Evolutionary conservation across 2,888 invertebrate genomes (phyloP).

Genomic region (Dysmachus trigonus): DNA sequence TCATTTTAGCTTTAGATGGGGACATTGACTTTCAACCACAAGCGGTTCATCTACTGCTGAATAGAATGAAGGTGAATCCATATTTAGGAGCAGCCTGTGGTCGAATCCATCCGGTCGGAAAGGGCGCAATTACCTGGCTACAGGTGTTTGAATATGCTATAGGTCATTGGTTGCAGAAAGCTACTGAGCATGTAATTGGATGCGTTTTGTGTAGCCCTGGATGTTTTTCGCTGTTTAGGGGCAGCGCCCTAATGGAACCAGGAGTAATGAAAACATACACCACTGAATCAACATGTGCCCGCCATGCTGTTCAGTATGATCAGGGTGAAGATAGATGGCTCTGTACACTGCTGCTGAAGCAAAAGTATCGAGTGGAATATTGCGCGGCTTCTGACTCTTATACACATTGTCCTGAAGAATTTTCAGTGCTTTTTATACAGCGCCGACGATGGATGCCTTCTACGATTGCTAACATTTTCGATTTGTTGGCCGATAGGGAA

Average conservation of each 20-base stretch:
- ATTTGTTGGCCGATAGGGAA: conserved; percentile 81
- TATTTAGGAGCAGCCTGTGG: conserved; percentile 88
- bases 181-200: conserved; percentile 89
- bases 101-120: conserved; percentile 87
- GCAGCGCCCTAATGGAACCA: conserved; percentile 88
- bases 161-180: conserved; percentile 93
- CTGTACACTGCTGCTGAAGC: conserved; percentile 89
- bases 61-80: conserved; percentile 86
- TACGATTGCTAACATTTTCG: conserved; percentile 93
- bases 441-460: conserved; percentile 96
- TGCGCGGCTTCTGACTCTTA: conserved; percentile 95
- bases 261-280: conserved; percentile 91
- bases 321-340: conserved; percentile 98
- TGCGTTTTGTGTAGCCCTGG: conserved; percentile 92
- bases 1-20: conserved; percentile 83
- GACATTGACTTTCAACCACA: conserved; percentile 88
- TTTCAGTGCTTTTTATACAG: conserved; percentile 94
- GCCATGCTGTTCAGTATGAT: conserved; percentile 91
- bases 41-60: conserved; percentile 81
- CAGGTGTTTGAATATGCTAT: conserved; percentile 91
- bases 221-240: conserved; percentile 90
- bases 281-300: conserved; percentile 77
- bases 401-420: conserved; percentile 92
- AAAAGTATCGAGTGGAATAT: conserved; percentile 92
- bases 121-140: conserved; percentile 85